These are phyloP conservation scores for Lethrus apterus DNA, from an alignment of 1,140 invertebrate species.

Conservation along the genomic window DNA sequence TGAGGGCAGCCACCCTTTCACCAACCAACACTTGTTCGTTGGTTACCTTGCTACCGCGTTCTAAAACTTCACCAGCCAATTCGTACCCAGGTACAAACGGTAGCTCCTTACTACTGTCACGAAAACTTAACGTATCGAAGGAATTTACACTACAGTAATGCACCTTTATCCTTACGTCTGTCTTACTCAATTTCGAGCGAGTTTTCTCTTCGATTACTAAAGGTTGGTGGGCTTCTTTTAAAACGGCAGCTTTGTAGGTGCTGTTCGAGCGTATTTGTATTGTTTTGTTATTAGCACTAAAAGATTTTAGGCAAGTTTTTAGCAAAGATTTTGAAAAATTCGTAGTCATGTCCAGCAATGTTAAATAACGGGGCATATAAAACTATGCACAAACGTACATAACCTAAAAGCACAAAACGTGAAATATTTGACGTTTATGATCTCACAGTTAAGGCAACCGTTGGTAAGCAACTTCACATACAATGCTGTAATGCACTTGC, in stretches of 20 bases:
- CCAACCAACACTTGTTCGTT: constrained; percentile 31
- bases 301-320: constrained; percentile 9
- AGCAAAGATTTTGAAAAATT: constrained; percentile 12
- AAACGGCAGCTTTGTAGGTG: constrained; percentile 43
- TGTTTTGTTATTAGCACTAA: neutral
- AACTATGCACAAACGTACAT: too few species aligned
- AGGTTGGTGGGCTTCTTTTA: constrained; percentile 41
- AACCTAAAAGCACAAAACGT: too few species aligned
- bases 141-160: constrained; percentile 51
- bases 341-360: constrained; percentile 14
- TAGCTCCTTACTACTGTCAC: constrained; percentile 39
- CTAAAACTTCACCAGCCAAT: constrained; percentile 43
- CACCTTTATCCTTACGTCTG: constrained; percentile 42
- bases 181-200: constrained; percentile 35
- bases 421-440: too few species aligned
- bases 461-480: too few species aligned
- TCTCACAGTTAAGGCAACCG: too few species aligned
- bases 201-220: constrained; percentile 39
- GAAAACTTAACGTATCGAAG: constrained; percentile 44
- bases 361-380: neutral
- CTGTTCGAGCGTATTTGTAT: constrained; percentile 13
- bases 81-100: constrained; percentile 51
- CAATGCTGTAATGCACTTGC: too few species aligned
- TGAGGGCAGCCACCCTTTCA: constrained; percentile 42
- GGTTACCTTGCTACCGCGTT: constrained; percentile 37